Conservation (phyloP, 2,888 invertebrate species). For the Himalopsyche anomala region DNA sequence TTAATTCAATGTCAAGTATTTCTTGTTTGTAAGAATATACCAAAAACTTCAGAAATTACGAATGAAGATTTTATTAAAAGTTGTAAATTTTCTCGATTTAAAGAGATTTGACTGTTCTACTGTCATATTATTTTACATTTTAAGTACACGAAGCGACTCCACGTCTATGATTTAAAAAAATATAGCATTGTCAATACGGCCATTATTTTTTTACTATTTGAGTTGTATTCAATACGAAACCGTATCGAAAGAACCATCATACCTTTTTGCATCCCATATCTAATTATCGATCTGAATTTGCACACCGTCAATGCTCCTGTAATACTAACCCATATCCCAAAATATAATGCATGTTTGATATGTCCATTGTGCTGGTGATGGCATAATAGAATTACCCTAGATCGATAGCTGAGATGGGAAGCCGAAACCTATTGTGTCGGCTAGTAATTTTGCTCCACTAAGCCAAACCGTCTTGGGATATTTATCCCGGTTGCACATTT, state of each 20-base stretch:
- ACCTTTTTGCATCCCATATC: slow-evolving; percentile 57
- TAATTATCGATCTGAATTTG: slow-evolving; percentile 56
- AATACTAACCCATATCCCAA: slow-evolving; percentile 61
- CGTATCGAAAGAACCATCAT: slow-evolving; percentile 62
- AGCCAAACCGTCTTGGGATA: slow-evolving; percentile 43
- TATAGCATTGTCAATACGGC: not conserved
- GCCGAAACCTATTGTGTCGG: slow-evolving; percentile 59
- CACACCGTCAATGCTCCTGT: slow-evolving; percentile 56
- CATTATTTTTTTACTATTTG: slow-evolving; percentile 48
- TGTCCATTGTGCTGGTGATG: slow-evolving; percentile 57
- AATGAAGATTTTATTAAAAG: too few species aligned
- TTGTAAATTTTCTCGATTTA: too few species aligned
- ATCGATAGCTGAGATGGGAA: slow-evolving; percentile 62
- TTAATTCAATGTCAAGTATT: too few species aligned
- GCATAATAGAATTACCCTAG: slow-evolving; percentile 63
- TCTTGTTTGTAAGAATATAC: too few species aligned
- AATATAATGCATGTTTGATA: slow-evolving; percentile 60
- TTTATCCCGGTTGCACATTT: slow-evolving; percentile 45
- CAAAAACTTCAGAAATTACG: too few species aligned
- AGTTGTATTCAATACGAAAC: slow-evolving; percentile 56
- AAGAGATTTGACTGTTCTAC: not conserved
- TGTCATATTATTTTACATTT: not conserved
- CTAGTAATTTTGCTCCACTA: slow-evolving; percentile 60
- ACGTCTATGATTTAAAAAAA: not conserved
- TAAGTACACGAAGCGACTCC: not conserved